Percentiles rank a stretch among this genome's conserved stretches.
Conservation (phyloP, 2,888 invertebrate genomes). For the Salticus scenicus region DNA sequence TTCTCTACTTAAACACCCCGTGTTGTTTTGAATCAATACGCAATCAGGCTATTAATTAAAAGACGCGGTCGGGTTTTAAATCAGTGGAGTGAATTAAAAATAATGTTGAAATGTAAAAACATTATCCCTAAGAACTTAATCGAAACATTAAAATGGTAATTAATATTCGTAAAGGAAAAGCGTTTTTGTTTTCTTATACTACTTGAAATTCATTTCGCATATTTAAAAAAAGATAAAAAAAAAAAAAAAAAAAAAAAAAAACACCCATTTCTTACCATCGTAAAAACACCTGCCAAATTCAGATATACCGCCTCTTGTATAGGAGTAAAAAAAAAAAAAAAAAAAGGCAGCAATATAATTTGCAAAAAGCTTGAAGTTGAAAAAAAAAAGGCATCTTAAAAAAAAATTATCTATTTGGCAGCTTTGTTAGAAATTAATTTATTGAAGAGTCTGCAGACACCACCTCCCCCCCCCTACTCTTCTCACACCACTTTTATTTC, state of each 20-base stretch:
- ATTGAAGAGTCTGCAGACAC: constrained; percentile 38
- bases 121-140: constrained; percentile 62
- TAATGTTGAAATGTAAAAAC: constrained; percentile 34
- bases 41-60: constrained; percentile 17
- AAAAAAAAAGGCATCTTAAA: constrained; percentile 56
- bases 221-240: constrained; percentile 13
- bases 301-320: constrained; percentile 51
- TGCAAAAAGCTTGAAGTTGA: constrained; percentile 46
- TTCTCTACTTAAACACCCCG: neutral
- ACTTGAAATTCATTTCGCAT: constrained; percentile 55
- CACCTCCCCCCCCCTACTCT: constrained; percentile 10
- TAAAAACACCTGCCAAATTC: constrained; percentile 69
- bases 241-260: constrained; percentile 9
- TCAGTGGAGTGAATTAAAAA: constrained; percentile 63
- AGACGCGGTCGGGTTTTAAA: constrained; percentile 44
- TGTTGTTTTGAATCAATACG: neutral
- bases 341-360: constrained; percentile 33
- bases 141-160: constrained; percentile 69
- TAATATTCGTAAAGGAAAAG: constrained; percentile 60
- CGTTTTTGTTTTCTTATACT: constrained; percentile 27
- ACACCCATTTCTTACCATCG: constrained; percentile 51
- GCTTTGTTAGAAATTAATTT: constrained; percentile 68
- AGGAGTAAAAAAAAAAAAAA: constrained; percentile 25
- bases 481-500: neutral
- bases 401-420: constrained; percentile 66